These are phyloP conservation scores for Spodoptera littoralis DNA, from an alignment of 2,888 invertebrate genomes.

Conservation along the genomic window DNA sequence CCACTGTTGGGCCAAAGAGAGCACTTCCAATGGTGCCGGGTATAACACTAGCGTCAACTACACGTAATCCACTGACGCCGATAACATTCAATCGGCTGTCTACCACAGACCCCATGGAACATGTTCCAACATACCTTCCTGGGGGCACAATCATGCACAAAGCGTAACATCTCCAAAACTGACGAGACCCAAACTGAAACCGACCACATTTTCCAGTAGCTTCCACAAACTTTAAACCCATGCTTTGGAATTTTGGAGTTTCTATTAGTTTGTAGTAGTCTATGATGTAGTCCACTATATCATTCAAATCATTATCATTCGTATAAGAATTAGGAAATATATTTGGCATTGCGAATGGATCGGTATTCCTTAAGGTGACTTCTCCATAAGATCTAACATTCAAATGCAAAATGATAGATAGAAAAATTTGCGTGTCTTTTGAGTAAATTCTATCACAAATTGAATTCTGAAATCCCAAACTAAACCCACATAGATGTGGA, in stretches of 20 bases:
- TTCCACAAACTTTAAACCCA: constrained; percentile 11
- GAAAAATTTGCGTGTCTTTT: constrained; percentile 14
- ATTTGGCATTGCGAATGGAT: constrained; percentile 26
- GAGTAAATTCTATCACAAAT: constrained; percentile 22
- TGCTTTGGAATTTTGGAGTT: constrained; percentile 19
- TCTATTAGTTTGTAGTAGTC: constrained; percentile 21
- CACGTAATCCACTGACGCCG: constrained; percentile 23
- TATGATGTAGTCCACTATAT: constrained; percentile 5
- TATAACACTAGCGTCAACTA: constrained; percentile 23
- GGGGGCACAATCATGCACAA: constrained; percentile 20
- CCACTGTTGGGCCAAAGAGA: neutral
- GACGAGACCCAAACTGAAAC: constrained; percentile 6
- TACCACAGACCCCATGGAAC: constrained; percentile 39
- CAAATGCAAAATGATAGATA: neutral
- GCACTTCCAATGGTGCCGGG: constrained; percentile 17
- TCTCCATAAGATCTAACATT: constrained; percentile 25
- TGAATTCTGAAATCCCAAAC: constrained; percentile 13
- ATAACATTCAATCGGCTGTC: constrained; percentile 21
- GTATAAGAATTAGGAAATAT: constrained; percentile 20
- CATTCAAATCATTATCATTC: constrained; percentile 22
- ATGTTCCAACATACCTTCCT: constrained; percentile 17
- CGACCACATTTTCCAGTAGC: constrained; percentile 6
- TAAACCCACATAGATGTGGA: constrained; percentile 22
- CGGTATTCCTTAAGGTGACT: constrained; percentile 17
- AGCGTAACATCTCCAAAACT: constrained; percentile 31